A percentile compares a stretch with the other conserved stretches of the same genome.
Evolutionary conservation across 2,113 vertebrate genomes (phyloP).

Genomic region (Scartelaos histophorus): DNA sequence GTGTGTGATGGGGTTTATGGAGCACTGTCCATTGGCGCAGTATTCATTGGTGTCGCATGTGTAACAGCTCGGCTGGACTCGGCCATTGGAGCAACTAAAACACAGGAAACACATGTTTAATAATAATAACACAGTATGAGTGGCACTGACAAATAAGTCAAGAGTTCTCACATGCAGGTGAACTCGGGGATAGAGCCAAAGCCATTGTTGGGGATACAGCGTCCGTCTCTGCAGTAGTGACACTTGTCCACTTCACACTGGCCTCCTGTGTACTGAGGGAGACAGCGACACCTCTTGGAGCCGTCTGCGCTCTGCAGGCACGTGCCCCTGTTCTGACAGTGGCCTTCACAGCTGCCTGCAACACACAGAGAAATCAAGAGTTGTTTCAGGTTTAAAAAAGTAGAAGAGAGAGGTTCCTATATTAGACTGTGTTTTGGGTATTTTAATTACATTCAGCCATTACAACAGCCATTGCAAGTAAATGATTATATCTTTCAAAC

Average conservation of each 20-base stretch:
- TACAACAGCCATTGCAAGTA: no score
- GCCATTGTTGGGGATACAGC: slow-evolving; percentile 77
- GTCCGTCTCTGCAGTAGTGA: slow-evolving; percentile 86
- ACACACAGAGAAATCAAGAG: slow-evolving; percentile 31
- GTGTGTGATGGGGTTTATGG: slow-evolving; percentile 78
- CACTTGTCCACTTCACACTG: slow-evolving; percentile 88
- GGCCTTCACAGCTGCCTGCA: slow-evolving; percentile 84
- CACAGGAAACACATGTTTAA: neutral
- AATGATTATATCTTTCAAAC: no score
- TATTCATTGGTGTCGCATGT: slow-evolving; percentile 83
- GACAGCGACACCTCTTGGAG: slow-evolving; percentile 84
- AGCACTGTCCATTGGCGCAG: slow-evolving; percentile 89
- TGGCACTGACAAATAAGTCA: no score
- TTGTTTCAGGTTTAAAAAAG: no score
- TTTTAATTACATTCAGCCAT: no score
- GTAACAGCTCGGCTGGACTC: slow-evolving; percentile 87
- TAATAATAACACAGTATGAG: no score
- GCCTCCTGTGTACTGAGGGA: slow-evolving; percentile 78
- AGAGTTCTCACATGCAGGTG: slow-evolving; percentile 82
- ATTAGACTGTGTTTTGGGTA: no score
- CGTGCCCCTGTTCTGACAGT: slow-evolving; percentile 84
- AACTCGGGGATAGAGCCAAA: slow-evolving; percentile 82
- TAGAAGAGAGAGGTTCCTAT: no score
- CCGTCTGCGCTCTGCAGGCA: slow-evolving; percentile 83
- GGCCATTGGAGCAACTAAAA: slow-evolving; percentile 80